Evolutionary conservation across 2,888 invertebrate species (phyloP).

Genomic region (Cryptocephalus moraei): DNA sequence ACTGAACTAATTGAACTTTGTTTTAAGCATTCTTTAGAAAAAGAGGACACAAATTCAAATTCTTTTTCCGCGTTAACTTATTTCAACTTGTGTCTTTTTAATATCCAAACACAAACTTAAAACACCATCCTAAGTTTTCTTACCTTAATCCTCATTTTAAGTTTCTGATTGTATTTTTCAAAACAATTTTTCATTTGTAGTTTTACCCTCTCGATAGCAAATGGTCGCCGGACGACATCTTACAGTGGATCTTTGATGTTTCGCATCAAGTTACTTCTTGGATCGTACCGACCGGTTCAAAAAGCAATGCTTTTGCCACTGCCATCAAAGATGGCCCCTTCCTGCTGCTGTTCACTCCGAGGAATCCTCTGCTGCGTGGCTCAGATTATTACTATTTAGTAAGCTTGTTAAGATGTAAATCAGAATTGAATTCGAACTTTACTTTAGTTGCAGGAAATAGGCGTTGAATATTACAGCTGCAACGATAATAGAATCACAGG

Average conservation of each 20-base stretch:
- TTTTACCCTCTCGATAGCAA: slow-evolving; percentile 22
- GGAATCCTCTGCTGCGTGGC: slow-evolving; percentile 56
- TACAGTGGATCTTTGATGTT: slow-evolving; percentile 53
- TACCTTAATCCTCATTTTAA: no score
- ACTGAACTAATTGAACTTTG: no score
- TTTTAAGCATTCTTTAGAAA: no score
- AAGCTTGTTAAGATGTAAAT: slow-evolving; percentile 24
- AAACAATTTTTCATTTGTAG: slow-evolving; percentile 6
- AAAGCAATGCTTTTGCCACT: slow-evolving; percentile 49
- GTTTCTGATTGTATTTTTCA: no score
- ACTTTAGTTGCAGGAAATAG: slow-evolving; percentile 59
- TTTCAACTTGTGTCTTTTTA: no score
- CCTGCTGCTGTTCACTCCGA: slow-evolving; percentile 67
- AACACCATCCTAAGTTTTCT: not conserved
- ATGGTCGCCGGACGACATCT: slow-evolving; percentile 42
- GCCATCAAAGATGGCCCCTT: slow-evolving; percentile 60
- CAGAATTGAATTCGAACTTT: not conserved
- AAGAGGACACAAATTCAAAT: no score
- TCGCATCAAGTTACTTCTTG: slow-evolving; percentile 54
- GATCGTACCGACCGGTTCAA: slow-evolving; percentile 61
- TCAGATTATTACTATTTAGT: slow-evolving; percentile 64
- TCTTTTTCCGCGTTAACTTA: no score
- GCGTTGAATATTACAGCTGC: slow-evolving; percentile 63
- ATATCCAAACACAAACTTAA: slow-evolving; percentile 3
- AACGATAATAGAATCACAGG: slow-evolving; percentile 35